A percentile compares a stretch with the other conserved stretches of the same genome.
Conservation (phyloP, 1,140 invertebrate genomes). For the Pseudomyrmex pallidus region DNA sequence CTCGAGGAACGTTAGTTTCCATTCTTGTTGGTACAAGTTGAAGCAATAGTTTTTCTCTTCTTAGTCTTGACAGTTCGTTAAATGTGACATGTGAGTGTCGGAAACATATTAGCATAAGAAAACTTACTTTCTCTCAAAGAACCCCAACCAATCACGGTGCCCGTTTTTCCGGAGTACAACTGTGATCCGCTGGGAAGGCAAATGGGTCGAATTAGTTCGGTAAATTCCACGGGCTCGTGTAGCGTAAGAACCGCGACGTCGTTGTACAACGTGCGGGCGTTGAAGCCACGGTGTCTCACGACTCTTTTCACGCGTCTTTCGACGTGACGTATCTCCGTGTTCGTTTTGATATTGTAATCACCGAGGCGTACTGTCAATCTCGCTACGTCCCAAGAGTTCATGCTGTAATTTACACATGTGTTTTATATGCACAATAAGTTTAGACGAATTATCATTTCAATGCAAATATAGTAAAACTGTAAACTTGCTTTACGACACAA, state of each 20-base stretch:
- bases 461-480: background rate
- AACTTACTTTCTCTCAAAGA: constrained; percentile 91
- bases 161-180: constrained; percentile 88
- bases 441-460: background rate
- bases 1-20: constrained; percentile 1
- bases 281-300: constrained; percentile 93
- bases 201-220: constrained; percentile 91
- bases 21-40: constrained; percentile 3
- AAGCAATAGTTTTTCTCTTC: background rate
- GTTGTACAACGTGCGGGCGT: constrained; percentile 93
- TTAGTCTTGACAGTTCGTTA: background rate
- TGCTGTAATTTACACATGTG: constrained; percentile 85
- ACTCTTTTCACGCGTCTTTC: constrained; percentile 92
- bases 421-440: background rate
- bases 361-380: constrained; percentile 92
- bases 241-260: constrained; percentile 94
- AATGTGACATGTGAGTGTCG: background rate
- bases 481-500: constrained; percentile 94
- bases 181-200: constrained; percentile 90
- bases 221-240: constrained; percentile 91
- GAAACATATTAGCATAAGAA: constrained; percentile 3
- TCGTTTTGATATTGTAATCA: constrained; percentile 92
- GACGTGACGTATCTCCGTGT: constrained; percentile 90
- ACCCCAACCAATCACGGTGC: constrained; percentile 94
- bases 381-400: constrained; percentile 95